phyloP scores from a whole-genome alignment of 2,113 vertebrate species.

The Microtus oregoni region DNA sequence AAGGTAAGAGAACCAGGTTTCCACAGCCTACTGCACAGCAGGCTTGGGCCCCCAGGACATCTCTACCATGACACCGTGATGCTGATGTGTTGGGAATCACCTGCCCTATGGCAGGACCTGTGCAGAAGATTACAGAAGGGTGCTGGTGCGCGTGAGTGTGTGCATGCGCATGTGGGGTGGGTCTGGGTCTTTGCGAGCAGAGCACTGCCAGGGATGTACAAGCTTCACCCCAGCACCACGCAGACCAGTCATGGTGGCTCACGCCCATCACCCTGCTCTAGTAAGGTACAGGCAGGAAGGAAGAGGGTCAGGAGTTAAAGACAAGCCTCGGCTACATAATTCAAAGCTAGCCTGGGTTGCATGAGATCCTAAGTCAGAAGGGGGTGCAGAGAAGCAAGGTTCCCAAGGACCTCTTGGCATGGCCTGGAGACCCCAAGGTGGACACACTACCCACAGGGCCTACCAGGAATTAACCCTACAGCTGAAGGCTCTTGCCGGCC shows the following conservation, averaged over 20 bases:
- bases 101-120: background rate
- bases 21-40: background rate
- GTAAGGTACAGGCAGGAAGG: background rate
- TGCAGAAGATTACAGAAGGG: background rate
- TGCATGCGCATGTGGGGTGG: no score
- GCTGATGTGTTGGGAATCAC: background rate
- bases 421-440: background rate
- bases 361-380: background rate
- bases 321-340: background rate
- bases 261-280: background rate
- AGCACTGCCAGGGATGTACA: background rate
- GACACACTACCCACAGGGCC: background rate
- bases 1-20: background rate
- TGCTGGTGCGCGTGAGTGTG: no score
- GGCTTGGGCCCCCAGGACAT: background rate
- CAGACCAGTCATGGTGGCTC: background rate
- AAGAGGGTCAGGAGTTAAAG: background rate
- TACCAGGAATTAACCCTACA: background rate
- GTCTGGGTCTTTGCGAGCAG: no score
- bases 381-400: background rate
- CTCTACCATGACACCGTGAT: no score
- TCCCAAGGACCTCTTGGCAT: background rate
- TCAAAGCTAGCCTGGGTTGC: background rate
- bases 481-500: background rate
- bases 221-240: background rate